These are phyloP conservation scores for Anguilla marmorata DNA, from an alignment of 2,797 vertebrate genomes.

Conservation along the genomic window DNA sequence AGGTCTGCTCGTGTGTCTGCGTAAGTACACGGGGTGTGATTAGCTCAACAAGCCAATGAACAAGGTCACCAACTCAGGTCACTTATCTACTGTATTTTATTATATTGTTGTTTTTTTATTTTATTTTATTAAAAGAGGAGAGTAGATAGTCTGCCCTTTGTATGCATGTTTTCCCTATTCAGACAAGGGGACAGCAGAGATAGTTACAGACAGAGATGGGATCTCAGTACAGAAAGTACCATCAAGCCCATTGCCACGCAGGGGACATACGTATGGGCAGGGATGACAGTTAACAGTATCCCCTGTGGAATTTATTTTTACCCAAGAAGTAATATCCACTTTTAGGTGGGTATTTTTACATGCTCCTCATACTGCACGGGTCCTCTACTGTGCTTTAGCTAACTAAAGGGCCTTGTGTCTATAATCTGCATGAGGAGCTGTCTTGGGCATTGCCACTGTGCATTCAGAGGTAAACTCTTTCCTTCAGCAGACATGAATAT, in stretches of 20 bases:
- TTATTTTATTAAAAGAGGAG: background rate
- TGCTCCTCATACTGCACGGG: background rate
- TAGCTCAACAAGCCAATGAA: background rate
- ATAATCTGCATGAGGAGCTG: background rate
- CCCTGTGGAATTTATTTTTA: background rate
- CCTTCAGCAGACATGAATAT: background rate
- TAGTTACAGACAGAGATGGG: background rate
- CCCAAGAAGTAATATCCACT: background rate
- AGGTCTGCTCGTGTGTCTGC: background rate
- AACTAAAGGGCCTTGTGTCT: background rate
- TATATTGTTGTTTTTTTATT: background rate
- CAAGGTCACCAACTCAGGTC: background rate
- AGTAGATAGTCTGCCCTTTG: constrained; percentile 1
- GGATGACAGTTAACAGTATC: background rate
- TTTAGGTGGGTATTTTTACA: background rate
- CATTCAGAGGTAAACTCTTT: background rate
- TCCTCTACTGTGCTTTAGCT: background rate
- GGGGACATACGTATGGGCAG: background rate
- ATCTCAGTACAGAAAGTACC: too few species aligned
- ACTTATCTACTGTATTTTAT: background rate
- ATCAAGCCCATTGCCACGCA: too few species aligned
- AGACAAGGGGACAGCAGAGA: background rate
- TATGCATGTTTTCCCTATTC: background rate
- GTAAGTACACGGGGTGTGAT: background rate
- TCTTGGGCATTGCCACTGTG: background rate